Percentiles rank a stretch among this genome's conserved stretches.
These are phyloP conservation scores for Zaprionus bogoriensis DNA, from an alignment of 2,888 invertebrate genomes.

Conservation along the genomic window DNA sequence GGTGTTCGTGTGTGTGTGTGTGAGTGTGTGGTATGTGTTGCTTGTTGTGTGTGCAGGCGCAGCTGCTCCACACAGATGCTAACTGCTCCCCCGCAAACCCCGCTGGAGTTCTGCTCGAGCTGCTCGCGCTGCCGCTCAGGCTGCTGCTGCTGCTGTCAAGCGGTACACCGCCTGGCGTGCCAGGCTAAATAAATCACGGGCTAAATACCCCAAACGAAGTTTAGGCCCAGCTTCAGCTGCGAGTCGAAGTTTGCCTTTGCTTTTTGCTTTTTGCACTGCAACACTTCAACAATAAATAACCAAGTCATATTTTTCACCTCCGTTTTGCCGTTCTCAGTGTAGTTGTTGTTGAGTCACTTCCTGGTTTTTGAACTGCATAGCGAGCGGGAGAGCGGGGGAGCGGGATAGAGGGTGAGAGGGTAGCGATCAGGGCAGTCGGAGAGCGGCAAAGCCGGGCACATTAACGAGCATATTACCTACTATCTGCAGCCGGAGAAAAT, in stretches of 20 bases:
- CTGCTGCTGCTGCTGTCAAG: slow-evolving; percentile 27
- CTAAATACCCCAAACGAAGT: slow-evolving; percentile 75
- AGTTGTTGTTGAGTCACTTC: slow-evolving; percentile 75
- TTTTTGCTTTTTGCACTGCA: slow-evolving; percentile 71
- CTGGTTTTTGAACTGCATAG: slow-evolving; percentile 70
- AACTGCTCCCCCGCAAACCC: background rate
- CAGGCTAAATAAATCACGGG: slow-evolving; percentile 70
- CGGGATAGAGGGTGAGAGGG: slow-evolving; percentile 4
- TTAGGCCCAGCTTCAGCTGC: slow-evolving; percentile 55
- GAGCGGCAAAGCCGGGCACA: slow-evolving; percentile 60
- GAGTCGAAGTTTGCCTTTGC: slow-evolving; percentile 14
- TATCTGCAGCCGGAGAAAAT: slow-evolving; percentile 67
- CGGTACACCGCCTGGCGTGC: slow-evolving; percentile 68
- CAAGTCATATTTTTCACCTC: slow-evolving; percentile 78
- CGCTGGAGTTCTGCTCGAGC: slow-evolving; percentile 1
- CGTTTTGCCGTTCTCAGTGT: slow-evolving; percentile 52
- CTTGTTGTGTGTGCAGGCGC: background rate
- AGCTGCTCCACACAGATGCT: slow-evolving; percentile 17
- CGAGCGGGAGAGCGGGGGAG: background rate
- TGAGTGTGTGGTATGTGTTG: slow-evolving; percentile 4
- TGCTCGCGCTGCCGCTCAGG: slow-evolving; percentile 7
- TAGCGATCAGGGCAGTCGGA: slow-evolving; percentile 43
- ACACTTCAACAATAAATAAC: slow-evolving; percentile 77
- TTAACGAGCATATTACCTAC: slow-evolving; percentile 76
- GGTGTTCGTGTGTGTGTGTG: slow-evolving; percentile 14